Evolutionary conservation across 2,888 invertebrate genomes (phyloP).

Genomic region (Gonocerus acuteangulatus): DNA sequence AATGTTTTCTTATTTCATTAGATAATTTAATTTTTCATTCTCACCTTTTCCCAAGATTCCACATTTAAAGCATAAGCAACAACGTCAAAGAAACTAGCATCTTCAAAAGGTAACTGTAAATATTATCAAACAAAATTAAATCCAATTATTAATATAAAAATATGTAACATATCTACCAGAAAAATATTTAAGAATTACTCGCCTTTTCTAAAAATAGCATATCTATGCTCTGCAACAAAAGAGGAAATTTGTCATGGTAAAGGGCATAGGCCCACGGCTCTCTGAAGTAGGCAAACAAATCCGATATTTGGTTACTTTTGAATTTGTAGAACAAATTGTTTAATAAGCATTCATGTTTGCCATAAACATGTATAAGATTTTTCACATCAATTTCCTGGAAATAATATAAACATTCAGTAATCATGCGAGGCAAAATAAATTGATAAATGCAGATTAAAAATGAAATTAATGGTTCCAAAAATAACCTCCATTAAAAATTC

Average conservation of each 20-base stretch:
- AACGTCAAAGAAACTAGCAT: slow-evolving; percentile 15
- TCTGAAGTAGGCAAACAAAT: slow-evolving; percentile 59
- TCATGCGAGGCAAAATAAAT: too few relatives aligned
- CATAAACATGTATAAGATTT: slow-evolving; percentile 57
- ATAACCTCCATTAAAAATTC: too few relatives aligned
- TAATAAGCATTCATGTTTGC: slow-evolving; percentile 63
- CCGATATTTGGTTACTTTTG: slow-evolving; percentile 53
- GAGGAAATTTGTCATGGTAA: slow-evolving; percentile 53
- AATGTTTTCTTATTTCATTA: too few relatives aligned
- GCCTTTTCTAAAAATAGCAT: slow-evolving; percentile 23
- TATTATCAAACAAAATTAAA: background rate
- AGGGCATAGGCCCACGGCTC: slow-evolving; percentile 59
- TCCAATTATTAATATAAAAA: background rate
- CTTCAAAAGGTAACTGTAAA: slow-evolving; percentile 13
- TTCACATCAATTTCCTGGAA: slow-evolving; percentile 49
- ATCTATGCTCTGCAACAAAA: slow-evolving; percentile 15
- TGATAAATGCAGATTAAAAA: too few relatives aligned
- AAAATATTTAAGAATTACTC: background rate
- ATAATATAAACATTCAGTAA: background rate
- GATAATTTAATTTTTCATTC: background rate
- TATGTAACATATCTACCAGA: too few relatives aligned
- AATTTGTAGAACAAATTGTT: slow-evolving; percentile 58
- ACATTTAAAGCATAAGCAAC: slow-evolving; percentile 1
- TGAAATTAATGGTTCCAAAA: too few relatives aligned
- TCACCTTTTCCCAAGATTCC: slow-evolving; percentile 13